These are phyloP conservation scores for Eilema depressum DNA, from an alignment of 2,888 invertebrate genomes.

Conservation along the genomic window DNA sequence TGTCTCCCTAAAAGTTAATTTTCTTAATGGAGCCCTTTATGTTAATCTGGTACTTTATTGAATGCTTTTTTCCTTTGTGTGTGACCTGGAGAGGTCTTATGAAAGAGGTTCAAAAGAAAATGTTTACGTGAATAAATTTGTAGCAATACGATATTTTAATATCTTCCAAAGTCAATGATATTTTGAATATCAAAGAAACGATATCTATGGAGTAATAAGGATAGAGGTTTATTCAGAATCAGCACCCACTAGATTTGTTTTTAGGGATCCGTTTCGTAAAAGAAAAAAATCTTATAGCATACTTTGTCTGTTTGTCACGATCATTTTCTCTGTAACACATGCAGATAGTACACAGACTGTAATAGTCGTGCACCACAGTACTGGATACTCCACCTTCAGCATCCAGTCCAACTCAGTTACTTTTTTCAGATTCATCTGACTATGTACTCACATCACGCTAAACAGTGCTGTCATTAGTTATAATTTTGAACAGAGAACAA, in stretches of 20 bases:
- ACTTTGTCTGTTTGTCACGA: too few species aligned
- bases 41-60: background rate
- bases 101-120: background rate
- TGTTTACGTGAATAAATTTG: slow-evolving; percentile 4
- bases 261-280: background rate
- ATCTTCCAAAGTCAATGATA: background rate
- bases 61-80: slow-evolving; percentile 1
- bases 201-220: background rate
- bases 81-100: background rate
- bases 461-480: too few species aligned
- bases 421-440: too few species aligned
- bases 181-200: background rate
- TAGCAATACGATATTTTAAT: background rate
- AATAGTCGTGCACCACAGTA: too few species aligned
- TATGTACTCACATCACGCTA: too few species aligned
- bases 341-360: too few species aligned
- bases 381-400: too few species aligned
- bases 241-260: background rate
- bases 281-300: background rate
- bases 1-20: slow-evolving; percentile 36
- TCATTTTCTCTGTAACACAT: too few species aligned
- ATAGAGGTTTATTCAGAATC: background rate
- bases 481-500: background rate
- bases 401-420: too few species aligned
- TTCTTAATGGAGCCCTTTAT: slow-evolving; percentile 28